phyloP scores from a whole-genome alignment of 2,113 vertebrate genomes.

The Oryzias woworae region DNA sequence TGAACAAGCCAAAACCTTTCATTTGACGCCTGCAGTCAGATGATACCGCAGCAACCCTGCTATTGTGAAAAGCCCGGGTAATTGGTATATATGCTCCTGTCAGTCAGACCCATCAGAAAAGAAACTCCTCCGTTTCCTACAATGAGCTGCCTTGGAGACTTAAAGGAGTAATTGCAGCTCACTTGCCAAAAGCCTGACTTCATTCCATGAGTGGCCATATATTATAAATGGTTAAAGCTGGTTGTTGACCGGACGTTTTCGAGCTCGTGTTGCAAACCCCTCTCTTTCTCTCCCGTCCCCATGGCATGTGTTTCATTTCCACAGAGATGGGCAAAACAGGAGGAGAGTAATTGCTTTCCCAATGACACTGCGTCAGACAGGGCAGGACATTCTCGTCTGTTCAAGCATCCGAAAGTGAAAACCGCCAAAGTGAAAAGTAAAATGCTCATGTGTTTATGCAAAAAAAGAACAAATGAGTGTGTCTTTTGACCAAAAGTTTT shows the following conservation, averaged over 20 bases:
- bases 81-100: constrained; percentile 76
- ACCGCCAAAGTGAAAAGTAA: too few relatives aligned
- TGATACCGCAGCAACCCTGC: constrained; percentile 33
- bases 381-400: constrained; percentile 6
- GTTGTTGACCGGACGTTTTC: constrained; percentile 48
- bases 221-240: constrained; percentile 45
- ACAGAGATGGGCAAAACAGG: constrained; percentile 30
- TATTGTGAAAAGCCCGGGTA: constrained; percentile 52
- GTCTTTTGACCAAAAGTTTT: too few relatives aligned
- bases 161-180: constrained; percentile 48
- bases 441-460: too few relatives aligned
- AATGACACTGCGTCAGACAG: constrained; percentile 33
- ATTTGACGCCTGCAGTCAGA: constrained; percentile 54
- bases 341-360: constrained; percentile 48
- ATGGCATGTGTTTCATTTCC: constrained; percentile 45
- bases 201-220: constrained; percentile 53
- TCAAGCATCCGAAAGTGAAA: too few relatives aligned
- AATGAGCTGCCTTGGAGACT: constrained; percentile 48
- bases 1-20: constrained; percentile 60
- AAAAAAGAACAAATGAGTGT: too few relatives aligned
- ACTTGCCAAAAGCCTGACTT: constrained; percentile 39
- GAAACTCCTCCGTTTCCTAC: constrained; percentile 52
- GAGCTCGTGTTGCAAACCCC: constrained; percentile 15
- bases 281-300: constrained; percentile 2
- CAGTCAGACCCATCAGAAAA: constrained; percentile 66